Conservation (phyloP, 1,140 invertebrate genomes). For the Vollenhovia emeryi region DNA sequence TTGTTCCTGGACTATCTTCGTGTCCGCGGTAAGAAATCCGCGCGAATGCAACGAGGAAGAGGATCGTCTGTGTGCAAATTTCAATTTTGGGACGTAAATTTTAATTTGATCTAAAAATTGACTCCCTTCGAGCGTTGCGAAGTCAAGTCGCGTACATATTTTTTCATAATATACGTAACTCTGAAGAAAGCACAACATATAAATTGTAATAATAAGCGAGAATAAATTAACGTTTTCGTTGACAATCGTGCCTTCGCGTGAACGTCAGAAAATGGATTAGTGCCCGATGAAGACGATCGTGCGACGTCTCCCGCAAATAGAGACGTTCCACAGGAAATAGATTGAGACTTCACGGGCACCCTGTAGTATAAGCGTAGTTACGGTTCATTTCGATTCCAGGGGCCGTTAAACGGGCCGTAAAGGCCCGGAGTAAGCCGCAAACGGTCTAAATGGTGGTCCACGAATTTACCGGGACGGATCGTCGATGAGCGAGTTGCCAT, state of each 20-base stretch:
- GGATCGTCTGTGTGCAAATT: not conserved
- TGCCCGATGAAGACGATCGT: not conserved
- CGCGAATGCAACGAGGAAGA: not conserved
- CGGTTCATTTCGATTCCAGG: conserved; percentile 25
- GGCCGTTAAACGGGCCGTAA: conserved; percentile 29
- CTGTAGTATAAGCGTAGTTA: conserved; percentile 5
- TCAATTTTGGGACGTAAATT: not conserved
- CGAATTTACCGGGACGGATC: conserved; percentile 23
- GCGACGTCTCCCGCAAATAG: not conserved
- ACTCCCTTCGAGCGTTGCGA: not conserved
- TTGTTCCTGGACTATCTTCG: not conserved
- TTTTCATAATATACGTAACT: not conserved
- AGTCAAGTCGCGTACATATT: not conserved
- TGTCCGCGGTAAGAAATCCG: not conserved
- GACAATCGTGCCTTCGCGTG: not conserved
- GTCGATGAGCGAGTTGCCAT: conserved; percentile 39
- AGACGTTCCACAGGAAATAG: conserved; percentile 26
- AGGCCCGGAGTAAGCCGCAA: conserved; percentile 21
- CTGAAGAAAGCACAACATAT: not conserved
- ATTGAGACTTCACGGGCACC: conserved; percentile 31
- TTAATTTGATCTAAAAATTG: not conserved
- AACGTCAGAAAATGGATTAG: not conserved
- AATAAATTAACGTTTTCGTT: not conserved
- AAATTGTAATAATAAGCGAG: not conserved
- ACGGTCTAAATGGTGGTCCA: conserved; percentile 28